Evolutionary conservation across 1,140 invertebrate genomes (phyloP), one percentile per base, ranked within the genome.

Genomic region (Pseudoatta argentina): DNA sequence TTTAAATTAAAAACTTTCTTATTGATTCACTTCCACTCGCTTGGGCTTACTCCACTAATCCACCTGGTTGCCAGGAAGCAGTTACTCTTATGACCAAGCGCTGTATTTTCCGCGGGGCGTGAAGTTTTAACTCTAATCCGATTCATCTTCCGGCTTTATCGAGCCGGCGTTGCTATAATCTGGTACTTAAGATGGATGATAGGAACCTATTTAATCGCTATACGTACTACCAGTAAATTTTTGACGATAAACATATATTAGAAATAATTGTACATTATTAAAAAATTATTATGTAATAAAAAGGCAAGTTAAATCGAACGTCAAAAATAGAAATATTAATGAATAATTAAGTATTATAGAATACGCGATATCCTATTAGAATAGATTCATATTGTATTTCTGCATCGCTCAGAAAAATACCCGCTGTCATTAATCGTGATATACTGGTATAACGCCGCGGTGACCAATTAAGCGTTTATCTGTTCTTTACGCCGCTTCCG

Each of bases 391-490:
- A 75, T 83, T 61, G 18, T 48, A 61, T 75, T 83, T 83, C 55
- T 30, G 27, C 61, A 82, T 82, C 53, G 18, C 24, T 24, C 67
- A 63, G 24, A 61, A 61, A 83, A 73, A 83, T 83, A 61, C 12
- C 14, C n/a, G 39, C 69, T 83, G 55, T 83, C 69, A 75, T 83
- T 83, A 83, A 83, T 83, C 79, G 55, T 75, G 79, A 82, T 86
- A 78, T 78, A 78, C 51, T 67, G 53, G 24, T 81, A 86, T 79
- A 81, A 86, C 79, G 51, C 78, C 86, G 59, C 67, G 30, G 86
- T 83, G 86, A 73, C 86, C 86, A 85, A 87, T 87, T 85, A 85
- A 87, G 24, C 86, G 79, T 83, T 83, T 87, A 86, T 87, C 86
- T 63, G 48, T 83, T 72, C 86, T 87, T 73, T 73, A 24, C 59